A percentile compares a stretch with the other conserved stretches of the same genome.
Conservation (phyloP, 64 coral and sea anemone genomes). For the Stichodactyla mertensii region DNA sequence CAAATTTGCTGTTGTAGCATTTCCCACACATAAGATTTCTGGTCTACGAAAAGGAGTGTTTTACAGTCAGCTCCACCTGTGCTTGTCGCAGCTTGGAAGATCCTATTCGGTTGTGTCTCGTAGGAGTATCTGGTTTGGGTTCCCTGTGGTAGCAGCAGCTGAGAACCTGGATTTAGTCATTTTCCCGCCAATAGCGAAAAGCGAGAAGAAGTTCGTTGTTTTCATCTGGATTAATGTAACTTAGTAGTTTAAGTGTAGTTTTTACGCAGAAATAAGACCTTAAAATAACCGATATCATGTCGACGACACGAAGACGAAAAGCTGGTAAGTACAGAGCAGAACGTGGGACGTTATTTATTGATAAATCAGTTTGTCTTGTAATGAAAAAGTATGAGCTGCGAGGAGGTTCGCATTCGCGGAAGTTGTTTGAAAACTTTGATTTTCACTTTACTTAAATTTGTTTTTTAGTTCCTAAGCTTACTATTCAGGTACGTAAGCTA, state of each 20-base stretch:
- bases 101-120: no score
- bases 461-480: no score
- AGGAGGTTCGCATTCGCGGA: no score
- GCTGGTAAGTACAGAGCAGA: not conserved
- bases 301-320: constrained; percentile 4
- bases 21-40: no score
- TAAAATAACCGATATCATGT: not conserved
- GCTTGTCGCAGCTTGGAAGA: no score
- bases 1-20: no score
- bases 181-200: not conserved
- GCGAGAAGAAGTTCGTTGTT: not conserved
- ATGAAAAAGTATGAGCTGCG: not conserved
- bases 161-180: not conserved
- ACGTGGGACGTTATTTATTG: not conserved
- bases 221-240: not conserved
- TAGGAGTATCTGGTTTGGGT: not conserved
- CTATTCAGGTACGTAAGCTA: no score
- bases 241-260: no score
- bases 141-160: not conserved
- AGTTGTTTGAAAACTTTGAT: no score
- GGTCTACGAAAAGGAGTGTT: no score
- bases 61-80: no score
- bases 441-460: no score
- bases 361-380: not conserved
- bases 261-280: not conserved